Evolutionary conservation across 2,113 vertebrate species (phyloP), one percentile per base, ranked within the genome.

Genomic region (Notothenia coriiceps): DNA sequence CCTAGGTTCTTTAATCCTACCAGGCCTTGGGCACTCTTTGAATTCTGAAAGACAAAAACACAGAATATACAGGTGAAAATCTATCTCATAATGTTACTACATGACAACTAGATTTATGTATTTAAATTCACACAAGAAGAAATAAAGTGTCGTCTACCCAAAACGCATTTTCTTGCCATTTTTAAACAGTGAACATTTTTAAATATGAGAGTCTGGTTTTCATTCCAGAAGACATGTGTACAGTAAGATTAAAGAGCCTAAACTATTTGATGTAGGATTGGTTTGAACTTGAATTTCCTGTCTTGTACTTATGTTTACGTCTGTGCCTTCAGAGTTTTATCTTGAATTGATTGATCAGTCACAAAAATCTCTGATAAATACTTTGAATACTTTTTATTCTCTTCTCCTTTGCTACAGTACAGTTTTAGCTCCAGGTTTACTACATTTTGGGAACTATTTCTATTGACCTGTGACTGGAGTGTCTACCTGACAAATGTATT

Each of bases 1-100:
- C 98, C 98, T 15, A 99, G 96, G 93, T 99, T 99, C 86, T 97
- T 95, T 56, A 99, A 94, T 56, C 98, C 98, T 1, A 98, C 97
- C 91, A 99, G 95, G 60, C 98, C 98, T 88, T 98, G 97, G 85
- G 95, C 93, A 1, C 90, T 94, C 95, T 99, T 99, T 82, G 97
- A 97, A 92, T 96, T 98, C 98, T 99, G 95, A 70, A 89, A 92
- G 47, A 86, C 13, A 90, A 86, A 47, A 89, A 78, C 10, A 83
- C 74, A 68, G 6, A 68, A 68, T 22, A 67, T 72, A 67, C 6
- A 66, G 54, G 59, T 68, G 2, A 6, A 51, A 73, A 72, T 55
- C 15, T 25, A 54, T n/a, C 2, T 49, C 7, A 15, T 14, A 12
- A 40, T 33, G 50, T 17, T 61, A 10, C 65, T n/a, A 2, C 10